Evolutionary conservation across 2,113 vertebrate species (phyloP), one percentile per base, ranked within the genome.

Genomic region (Strix uralensis): DNA sequence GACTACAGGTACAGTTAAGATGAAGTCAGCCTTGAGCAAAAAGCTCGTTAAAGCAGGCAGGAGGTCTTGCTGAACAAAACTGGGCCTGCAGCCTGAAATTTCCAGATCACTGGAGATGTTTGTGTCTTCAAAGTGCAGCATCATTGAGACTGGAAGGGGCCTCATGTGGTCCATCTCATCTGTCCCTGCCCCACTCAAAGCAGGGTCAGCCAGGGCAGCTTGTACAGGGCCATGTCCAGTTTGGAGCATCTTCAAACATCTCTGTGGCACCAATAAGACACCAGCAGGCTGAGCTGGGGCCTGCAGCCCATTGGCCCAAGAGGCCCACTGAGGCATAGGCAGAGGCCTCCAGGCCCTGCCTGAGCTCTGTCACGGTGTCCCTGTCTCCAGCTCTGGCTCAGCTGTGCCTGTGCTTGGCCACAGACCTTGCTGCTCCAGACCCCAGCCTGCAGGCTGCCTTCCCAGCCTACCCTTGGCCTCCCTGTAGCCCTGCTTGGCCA

Each of bases 141-240:
- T 62, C 38, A 13, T n/a, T 0, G 2, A n/a, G 49, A 13, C 34
- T 63, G n/a, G 19, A 72, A 40, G n/a, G 20, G 40, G 16, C 58
- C 23, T 47, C 7, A 9, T 34, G 47, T 74, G 5, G 9, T 61
- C 42, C 5, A 8, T 49, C 47, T 52, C 7, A 8, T 55, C 59
- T 9, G 6, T 46, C 49, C 29, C 25, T 1, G 3, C 34, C 16
- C 27, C 46, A 15, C 40, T 69, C 18, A 15, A 38, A 47, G 65
- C 47, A 46, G 57, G 30, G 40, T 49, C 27, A 22, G 66, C 14
- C 32, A 42, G 25, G 52, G 22, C 42, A 14, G 49, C 23, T 30
- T 3, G 5, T 2, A 2, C 67, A 65, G 51, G 15, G n/a, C 25
- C 15, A 6, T 2, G 1, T 40, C 34, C 8, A 3, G 5, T 17